Conservation (phyloP, 2,797 vertebrate genomes). For the Glyptemys insculpta region DNA sequence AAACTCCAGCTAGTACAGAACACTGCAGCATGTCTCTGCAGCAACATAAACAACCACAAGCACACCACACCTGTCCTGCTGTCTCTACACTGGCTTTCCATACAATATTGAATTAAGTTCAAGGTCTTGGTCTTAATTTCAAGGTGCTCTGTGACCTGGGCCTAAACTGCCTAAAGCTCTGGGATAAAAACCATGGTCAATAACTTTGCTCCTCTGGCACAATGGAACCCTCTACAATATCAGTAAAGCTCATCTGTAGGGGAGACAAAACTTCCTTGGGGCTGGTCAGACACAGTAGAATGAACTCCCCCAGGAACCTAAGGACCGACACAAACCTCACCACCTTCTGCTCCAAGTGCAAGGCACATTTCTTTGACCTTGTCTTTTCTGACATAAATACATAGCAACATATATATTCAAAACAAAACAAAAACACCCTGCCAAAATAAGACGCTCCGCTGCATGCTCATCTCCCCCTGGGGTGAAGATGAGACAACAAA, state of each 20-base stretch:
- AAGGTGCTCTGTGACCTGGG: conserved; percentile 23
- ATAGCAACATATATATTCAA: neutral
- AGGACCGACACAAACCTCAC: conserved; percentile 48
- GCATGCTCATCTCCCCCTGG: neutral
- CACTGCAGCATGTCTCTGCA: neutral
- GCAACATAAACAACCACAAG: conserved; percentile 10
- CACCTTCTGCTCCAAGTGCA: conserved; percentile 45
- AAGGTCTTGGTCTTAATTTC: conserved; percentile 51
- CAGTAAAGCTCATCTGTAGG: conserved; percentile 45
- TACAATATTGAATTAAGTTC: conserved; percentile 60
- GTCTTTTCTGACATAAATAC: conserved; percentile 44
- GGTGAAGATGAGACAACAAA: neutral
- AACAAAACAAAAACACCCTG: conserved; percentile 37
- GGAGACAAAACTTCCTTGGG: conserved; percentile 21
- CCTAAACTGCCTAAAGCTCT: conserved; percentile 51
- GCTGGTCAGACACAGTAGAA: conserved; percentile 54
- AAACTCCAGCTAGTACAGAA: conserved; percentile 12
- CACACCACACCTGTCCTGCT: neutral
- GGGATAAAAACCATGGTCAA: neutral
- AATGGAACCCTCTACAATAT: conserved; percentile 41
- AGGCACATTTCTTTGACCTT: conserved; percentile 57
- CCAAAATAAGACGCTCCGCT: conserved; percentile 17
- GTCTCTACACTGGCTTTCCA: conserved; percentile 32
- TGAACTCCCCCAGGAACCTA: conserved; percentile 62
- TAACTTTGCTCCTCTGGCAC: neutral